Conservation (phyloP, 2,888 invertebrate species). For the Caenorhabditis virilis region DNA sequence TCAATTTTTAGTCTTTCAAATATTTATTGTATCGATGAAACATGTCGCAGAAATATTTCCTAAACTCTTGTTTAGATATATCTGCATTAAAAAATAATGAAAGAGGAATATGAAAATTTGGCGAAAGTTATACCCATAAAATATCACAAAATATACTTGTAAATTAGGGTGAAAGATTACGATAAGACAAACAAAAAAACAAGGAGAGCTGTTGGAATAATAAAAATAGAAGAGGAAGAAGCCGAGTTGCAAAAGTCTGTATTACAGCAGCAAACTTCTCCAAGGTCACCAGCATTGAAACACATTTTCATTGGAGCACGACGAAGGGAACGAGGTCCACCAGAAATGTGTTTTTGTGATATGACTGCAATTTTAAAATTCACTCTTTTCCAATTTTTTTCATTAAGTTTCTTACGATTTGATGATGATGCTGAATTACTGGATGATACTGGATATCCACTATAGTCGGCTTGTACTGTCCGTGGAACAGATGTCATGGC, state of each 20-base stretch:
- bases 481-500: slow-evolving; percentile 32
- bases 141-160: slow-evolving; percentile 2
- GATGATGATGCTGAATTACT: slow-evolving; percentile 15
- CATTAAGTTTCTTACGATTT: no score
- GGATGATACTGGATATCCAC: slow-evolving; percentile 18
- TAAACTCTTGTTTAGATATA: no score
- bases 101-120: not conserved
- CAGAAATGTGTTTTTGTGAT: not conserved
- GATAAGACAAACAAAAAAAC: not conserved
- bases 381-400: no score
- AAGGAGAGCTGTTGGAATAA: not conserved
- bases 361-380: not conserved
- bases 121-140: slow-evolving; percentile 3
- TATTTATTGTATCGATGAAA: no score
- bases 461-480: slow-evolving; percentile 23
- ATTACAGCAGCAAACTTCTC: slow-evolving; percentile 48
- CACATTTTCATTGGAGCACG: slow-evolving; percentile 37
- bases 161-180: not conserved
- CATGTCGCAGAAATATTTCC: no score
- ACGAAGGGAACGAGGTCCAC: slow-evolving; percentile 5
- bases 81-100: not conserved
- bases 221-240: no score
- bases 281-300: slow-evolving; percentile 46
- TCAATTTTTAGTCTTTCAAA: no score
- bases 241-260: slow-evolving; percentile 45